Evolutionary conservation across 2,797 vertebrate species (phyloP).

Genomic region (Sebastes melanostomus): DNA sequence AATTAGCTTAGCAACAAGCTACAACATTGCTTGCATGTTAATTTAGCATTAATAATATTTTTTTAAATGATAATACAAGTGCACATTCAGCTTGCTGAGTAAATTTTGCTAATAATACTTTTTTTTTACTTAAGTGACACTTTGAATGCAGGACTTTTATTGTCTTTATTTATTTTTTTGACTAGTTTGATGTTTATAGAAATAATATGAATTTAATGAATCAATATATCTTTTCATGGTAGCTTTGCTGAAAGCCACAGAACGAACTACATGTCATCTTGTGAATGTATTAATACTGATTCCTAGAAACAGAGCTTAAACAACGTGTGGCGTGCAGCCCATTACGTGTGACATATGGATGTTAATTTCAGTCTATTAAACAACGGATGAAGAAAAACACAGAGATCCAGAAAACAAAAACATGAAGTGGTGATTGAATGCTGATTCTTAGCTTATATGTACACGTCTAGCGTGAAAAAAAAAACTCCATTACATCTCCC

Average conservation of each 20-base stretch:
- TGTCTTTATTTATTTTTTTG: too few species aligned
- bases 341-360: constrained; percentile 26
- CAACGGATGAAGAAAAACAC: constrained; percentile 40
- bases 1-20: background rate
- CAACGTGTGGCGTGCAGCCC: background rate
- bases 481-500: constrained; percentile 32
- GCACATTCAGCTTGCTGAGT: background rate
- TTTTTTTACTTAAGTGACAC: background rate
- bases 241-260: background rate
- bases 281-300: background rate
- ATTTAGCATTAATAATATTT: background rate
- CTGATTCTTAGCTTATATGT: constrained; percentile 64
- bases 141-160: background rate
- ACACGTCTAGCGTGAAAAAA: constrained; percentile 32
- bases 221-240: background rate
- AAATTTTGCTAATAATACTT: background rate
- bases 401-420: constrained; percentile 46
- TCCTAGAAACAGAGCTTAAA: constrained; percentile 7
- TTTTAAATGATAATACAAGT: background rate
- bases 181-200: background rate
- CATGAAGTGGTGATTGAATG: constrained; percentile 65
- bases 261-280: background rate
- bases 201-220: constrained; percentile 17
- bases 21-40: background rate
- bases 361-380: constrained; percentile 38